phyloP scores from a whole-genome alignment of 2,113 vertebrate genomes.

The Ginglymostoma cirratum region DNA sequence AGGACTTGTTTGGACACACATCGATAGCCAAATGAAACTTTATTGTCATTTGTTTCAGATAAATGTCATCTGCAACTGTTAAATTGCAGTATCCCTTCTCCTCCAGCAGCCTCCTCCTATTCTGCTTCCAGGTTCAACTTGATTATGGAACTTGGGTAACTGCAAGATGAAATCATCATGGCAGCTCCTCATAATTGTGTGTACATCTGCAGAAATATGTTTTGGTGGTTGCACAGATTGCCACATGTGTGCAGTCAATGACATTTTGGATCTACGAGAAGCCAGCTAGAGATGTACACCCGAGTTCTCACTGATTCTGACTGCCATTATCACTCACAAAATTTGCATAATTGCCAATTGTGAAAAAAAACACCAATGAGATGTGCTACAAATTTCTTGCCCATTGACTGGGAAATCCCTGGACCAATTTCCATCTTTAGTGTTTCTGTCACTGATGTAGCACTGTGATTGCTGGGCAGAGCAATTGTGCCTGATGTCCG shows the following conservation, averaged over 20 bases:
- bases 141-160: neutral
- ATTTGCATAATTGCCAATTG: neutral
- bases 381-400: neutral
- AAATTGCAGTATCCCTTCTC: neutral
- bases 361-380: neutral
- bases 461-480: neutral
- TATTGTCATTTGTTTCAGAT: neutral
- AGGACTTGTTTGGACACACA: neutral
- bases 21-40: neutral
- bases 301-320: neutral
- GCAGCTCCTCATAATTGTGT: neutral
- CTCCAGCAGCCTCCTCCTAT: neutral
- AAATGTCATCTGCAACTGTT: neutral
- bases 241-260: no score
- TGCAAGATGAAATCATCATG: neutral
- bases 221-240: neutral
- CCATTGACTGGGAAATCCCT: neutral
- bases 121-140: neutral
- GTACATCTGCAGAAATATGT: neutral
- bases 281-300: no score
- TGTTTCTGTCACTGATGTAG: neutral
- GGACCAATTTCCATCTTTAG: neutral
- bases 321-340: neutral
- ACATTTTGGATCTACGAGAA: no score
- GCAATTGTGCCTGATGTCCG: neutral